Conservation (phyloP, 1,140 invertebrate species). For the Augochlora pura region DNA sequence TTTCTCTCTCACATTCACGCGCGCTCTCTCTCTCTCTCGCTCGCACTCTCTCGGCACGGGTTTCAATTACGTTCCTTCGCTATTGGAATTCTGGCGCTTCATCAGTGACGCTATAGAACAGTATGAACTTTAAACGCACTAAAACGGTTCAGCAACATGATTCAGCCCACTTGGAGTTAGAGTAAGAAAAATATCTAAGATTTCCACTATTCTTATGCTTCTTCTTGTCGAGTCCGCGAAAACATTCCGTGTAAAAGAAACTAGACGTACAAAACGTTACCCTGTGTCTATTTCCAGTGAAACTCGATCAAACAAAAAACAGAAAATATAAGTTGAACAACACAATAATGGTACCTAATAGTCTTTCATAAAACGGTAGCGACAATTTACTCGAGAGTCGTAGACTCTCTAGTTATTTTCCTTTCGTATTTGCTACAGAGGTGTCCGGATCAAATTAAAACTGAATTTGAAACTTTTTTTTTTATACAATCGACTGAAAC, state of each 20-base stretch:
- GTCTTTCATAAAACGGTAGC: not conserved
- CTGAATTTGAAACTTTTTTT: not conserved
- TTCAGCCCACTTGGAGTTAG: not conserved
- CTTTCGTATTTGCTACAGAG: not conserved
- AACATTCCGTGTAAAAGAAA: slow-evolving; percentile 32
- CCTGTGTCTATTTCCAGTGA: not conserved
- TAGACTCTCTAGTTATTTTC: not conserved
- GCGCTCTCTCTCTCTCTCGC: no score
- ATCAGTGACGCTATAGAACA: not conserved
- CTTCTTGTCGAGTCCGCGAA: not conserved
- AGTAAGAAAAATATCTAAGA: slow-evolving; percentile 25
- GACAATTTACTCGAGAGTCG: not conserved
- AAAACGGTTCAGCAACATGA: not conserved
- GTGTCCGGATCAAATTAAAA: not conserved
- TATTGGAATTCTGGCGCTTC: slow-evolving; percentile 15
- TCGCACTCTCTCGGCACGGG: no score
- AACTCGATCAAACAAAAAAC: not conserved
- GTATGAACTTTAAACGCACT: not conserved
- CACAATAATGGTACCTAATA: not conserved
- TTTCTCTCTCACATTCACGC: not conserved
- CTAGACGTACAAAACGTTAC: slow-evolving; percentile 25
- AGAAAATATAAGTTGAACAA: not conserved
- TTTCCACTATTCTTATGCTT: not conserved
- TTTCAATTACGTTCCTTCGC: not conserved
- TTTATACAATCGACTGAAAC: not conserved